These are phyloP conservation scores for Rattus rattus DNA, from an alignment of 2,113 vertebrate species.

Conservation along the genomic window DNA sequence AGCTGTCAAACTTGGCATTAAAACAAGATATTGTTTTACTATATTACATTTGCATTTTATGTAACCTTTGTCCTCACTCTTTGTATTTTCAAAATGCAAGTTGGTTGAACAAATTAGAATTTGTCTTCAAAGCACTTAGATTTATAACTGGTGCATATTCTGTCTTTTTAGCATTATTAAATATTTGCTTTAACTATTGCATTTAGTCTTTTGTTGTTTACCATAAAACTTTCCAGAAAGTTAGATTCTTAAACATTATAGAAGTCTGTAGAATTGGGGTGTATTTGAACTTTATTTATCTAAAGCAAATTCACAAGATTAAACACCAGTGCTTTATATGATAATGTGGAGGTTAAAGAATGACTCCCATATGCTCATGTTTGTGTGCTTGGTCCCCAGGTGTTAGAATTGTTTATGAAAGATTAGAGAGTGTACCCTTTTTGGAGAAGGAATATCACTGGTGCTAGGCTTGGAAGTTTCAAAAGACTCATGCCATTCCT, in stretches of 20 bases:
- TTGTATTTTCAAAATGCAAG: constrained; percentile 26
- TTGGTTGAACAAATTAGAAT: constrained; percentile 38
- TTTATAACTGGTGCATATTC: background rate
- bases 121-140: background rate
- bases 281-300: background rate
- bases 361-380: background rate
- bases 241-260: constrained; percentile 11
- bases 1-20: background rate
- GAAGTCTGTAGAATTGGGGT: background rate
- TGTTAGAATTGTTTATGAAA: background rate
- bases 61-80: background rate
- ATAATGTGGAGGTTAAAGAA: background rate
- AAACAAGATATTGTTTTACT: background rate
- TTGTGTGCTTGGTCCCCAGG: background rate
- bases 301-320: constrained; percentile 9
- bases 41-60: background rate
- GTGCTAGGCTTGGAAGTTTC: background rate
- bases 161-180: background rate
- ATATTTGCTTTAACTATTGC: background rate
- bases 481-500: background rate
- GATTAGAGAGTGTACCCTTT: background rate
- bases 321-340: background rate
- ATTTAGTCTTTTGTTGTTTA: constrained; percentile 3
- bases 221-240: background rate
- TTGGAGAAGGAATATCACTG: background rate